Evolutionary conservation across 2,888 invertebrate genomes (phyloP).

Genomic region (Cephus runcator): DNA sequence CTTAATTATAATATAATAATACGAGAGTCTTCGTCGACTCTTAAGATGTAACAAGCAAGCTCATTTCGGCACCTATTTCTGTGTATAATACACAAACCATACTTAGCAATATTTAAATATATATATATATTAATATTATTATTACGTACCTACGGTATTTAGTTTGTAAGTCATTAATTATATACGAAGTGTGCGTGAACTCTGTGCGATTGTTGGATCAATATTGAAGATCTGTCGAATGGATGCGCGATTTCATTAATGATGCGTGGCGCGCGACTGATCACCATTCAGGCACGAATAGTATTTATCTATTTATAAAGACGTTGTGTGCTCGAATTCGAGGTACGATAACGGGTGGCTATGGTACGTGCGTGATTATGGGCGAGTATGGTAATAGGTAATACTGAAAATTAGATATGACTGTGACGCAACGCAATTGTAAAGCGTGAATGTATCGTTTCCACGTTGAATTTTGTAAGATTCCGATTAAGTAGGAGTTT

Average conservation of each 20-base stretch:
- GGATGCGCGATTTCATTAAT: not conserved
- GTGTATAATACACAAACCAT: slow-evolving; percentile 51
- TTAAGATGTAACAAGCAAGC: slow-evolving; percentile 33
- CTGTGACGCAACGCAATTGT: not conserved
- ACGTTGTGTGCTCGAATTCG: not conserved
- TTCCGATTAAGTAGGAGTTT: no score
- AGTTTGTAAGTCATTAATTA: no score
- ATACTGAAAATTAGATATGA: not conserved
- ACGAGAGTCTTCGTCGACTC: no score
- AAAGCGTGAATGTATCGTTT: not conserved
- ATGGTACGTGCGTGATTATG: not conserved
- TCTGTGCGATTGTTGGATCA: no score
- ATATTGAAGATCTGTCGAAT: not conserved
- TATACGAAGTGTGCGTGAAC: no score
- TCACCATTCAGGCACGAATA: no score
- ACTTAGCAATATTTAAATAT: slow-evolving; percentile 43
- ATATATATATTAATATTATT: slow-evolving; percentile 18
- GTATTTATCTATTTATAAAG: not conserved
- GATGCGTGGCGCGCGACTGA: not conserved
- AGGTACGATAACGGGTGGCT: not conserved
- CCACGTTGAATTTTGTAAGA: not conserved
- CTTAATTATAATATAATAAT: slow-evolving; percentile 21
- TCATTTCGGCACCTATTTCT: slow-evolving; percentile 60
- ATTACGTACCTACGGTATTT: not conserved
- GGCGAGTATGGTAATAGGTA: not conserved